These are phyloP conservation scores for Diploscapter pachys DNA, from an alignment of 1,140 invertebrate species.

Conservation along the genomic window DNA sequence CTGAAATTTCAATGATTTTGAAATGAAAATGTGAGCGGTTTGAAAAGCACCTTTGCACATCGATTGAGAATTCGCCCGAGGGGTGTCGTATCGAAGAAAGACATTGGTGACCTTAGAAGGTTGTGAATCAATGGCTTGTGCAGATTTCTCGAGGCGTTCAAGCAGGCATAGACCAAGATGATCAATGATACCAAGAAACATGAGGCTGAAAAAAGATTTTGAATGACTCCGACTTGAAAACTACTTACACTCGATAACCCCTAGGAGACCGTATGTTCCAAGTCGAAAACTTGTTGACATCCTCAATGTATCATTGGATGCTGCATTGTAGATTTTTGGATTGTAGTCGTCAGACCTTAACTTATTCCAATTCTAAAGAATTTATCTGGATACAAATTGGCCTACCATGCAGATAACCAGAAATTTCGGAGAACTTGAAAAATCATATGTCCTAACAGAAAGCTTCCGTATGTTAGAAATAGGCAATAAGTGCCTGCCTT, in stretches of 20 bases:
- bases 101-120: slow-evolving; percentile 70
- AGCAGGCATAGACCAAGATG: slow-evolving; percentile 43
- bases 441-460: slow-evolving; percentile 26
- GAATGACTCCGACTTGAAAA: background rate
- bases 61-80: slow-evolving; percentile 75
- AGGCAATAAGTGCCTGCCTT: slow-evolving; percentile 26
- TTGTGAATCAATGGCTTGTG: slow-evolving; percentile 74
- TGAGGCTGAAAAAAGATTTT: slow-evolving; percentile 14
- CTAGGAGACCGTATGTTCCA: slow-evolving; percentile 50
- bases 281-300: slow-evolving; percentile 37
- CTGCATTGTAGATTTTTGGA: slow-evolving; percentile 14
- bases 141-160: slow-evolving; percentile 65
- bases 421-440: slow-evolving; percentile 37
- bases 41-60: slow-evolving; percentile 45
- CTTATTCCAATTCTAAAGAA: background rate
- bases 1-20: background rate
- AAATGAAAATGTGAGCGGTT: background rate
- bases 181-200: slow-evolving; percentile 12
- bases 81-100: slow-evolving; percentile 70
- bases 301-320: background rate
- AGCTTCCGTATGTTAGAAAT: slow-evolving; percentile 30
- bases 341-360: slow-evolving; percentile 26
- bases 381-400: too few relatives aligned
- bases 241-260: slow-evolving; percentile 40
- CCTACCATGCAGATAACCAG: slow-evolving; percentile 45